Percentiles rank a stretch among this genome's conserved stretches.
phyloP scores from a whole-genome alignment of 2,888 invertebrate species.

The Actias luna region DNA sequence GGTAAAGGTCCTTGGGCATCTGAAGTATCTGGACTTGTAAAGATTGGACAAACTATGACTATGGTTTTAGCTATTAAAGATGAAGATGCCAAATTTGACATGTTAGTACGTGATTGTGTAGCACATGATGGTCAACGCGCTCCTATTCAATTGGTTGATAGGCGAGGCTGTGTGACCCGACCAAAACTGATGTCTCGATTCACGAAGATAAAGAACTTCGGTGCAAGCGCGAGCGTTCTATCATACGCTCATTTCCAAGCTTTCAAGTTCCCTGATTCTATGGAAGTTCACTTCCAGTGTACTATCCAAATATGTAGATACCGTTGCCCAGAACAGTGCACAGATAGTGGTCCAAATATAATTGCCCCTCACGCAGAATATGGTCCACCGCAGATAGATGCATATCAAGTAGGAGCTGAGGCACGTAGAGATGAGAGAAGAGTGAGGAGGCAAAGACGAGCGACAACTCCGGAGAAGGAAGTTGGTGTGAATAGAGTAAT shows the following conservation, averaged over 20 bases:
- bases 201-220: slow-evolving; percentile 97
- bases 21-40: slow-evolving; percentile 95
- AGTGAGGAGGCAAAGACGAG: slow-evolving; percentile 84
- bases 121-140: slow-evolving; percentile 97
- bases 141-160: slow-evolving; percentile 95
- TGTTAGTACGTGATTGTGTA: slow-evolving; percentile 96
- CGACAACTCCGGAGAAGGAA: slow-evolving; percentile 86
- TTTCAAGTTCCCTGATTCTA: slow-evolving; percentile 97
- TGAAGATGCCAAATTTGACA: slow-evolving; percentile 96
- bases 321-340: slow-evolving; percentile 96
- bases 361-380: slow-evolving; percentile 84
- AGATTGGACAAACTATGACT: slow-evolving; percentile 98
- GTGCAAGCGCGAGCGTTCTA: slow-evolving; percentile 94
- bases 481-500: slow-evolving; percentile 95
- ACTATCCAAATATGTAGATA: slow-evolving; percentile 97
- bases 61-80: slow-evolving; percentile 98
- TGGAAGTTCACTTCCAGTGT: slow-evolving; percentile 98
- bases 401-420: slow-evolving; percentile 82
- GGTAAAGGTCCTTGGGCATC: slow-evolving; percentile 98
- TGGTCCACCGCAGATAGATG: slow-evolving; percentile 85
- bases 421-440: slow-evolving; percentile 88
- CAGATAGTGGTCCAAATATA: slow-evolving; percentile 82
- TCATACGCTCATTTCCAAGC: slow-evolving; percentile 97
- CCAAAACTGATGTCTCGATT: slow-evolving; percentile 96
- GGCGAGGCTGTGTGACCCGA: slow-evolving; percentile 94